Evolutionary conservation across 2,113 vertebrate genomes (phyloP).

Genomic region (Vicugna pacos): DNA sequence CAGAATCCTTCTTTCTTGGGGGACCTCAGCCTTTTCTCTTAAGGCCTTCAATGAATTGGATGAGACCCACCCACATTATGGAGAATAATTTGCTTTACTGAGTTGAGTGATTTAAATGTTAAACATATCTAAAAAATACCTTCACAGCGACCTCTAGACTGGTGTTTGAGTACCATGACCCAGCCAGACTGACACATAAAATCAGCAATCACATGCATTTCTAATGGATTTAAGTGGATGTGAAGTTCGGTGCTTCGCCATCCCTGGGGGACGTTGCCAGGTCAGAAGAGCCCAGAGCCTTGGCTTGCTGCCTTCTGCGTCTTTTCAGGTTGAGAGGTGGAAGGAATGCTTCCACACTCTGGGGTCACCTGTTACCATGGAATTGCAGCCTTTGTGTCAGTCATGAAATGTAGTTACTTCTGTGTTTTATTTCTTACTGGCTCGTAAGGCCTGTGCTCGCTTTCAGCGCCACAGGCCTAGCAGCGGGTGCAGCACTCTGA

Average conservation of each 20-base stretch:
- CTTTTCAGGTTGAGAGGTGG: background rate
- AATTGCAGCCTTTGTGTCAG: background rate
- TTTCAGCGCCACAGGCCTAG: background rate
- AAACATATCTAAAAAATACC: background rate
- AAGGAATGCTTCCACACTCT: background rate
- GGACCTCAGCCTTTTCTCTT: background rate
- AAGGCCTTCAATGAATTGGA: background rate
- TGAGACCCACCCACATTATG: background rate
- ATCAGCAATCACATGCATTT: background rate
- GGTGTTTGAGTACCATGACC: background rate
- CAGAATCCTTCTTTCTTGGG: background rate
- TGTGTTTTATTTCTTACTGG: background rate
- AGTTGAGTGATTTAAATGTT: background rate
- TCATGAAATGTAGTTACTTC: background rate
- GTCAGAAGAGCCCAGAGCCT: background rate
- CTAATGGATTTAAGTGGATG: background rate
- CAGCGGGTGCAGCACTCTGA: rapidly evolving
- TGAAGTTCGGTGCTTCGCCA: background rate
- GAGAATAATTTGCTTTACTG: background rate
- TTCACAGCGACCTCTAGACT: background rate
- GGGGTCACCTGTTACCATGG: background rate
- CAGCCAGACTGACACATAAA: background rate
- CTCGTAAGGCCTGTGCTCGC: background rate
- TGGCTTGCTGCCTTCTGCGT: background rate
- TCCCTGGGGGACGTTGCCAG: background rate